These are phyloP conservation scores for Stenchaetothrips biformis DNA, from an alignment of 2,888 invertebrate species.

Conservation along the genomic window DNA sequence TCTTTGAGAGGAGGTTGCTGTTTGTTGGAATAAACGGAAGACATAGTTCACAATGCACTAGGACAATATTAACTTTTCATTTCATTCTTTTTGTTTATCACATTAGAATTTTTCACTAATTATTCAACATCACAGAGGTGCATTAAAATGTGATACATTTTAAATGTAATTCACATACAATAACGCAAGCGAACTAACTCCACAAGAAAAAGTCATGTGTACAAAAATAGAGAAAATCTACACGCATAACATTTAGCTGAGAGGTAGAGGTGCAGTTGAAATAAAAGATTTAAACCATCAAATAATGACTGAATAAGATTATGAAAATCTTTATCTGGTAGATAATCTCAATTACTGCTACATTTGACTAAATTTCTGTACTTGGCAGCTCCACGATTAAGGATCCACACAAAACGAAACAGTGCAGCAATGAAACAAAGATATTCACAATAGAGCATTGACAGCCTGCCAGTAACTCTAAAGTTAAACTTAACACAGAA, in stretches of 20 bases:
- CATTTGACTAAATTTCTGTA: too few species aligned
- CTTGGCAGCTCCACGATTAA: too few species aligned
- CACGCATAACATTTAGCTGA: not conserved
- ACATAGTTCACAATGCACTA: not conserved
- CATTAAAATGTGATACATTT: too few species aligned
- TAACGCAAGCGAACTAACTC: not conserved
- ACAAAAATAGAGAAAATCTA: slow-evolving; percentile 1
- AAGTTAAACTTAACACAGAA: too few species aligned
- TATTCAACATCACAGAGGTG: too few species aligned
- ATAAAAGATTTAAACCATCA: not conserved
- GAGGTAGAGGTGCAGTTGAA: not conserved
- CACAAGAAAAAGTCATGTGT: not conserved
- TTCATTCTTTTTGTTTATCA: not conserved
- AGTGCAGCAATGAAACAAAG: too few species aligned
- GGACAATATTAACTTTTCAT: not conserved
- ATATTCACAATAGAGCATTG: too few species aligned
- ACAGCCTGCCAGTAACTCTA: too few species aligned
- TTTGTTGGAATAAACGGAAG: not conserved
- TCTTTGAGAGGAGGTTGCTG: too few species aligned
- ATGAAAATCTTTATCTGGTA: too few species aligned
- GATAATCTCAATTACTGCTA: too few species aligned
- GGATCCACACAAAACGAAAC: too few species aligned
- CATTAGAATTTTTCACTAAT: not conserved
- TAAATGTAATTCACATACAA: not conserved
- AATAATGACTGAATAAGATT: not conserved